A percentile compares a stretch with the other conserved stretches of the same genome.
Conservation (phyloP, 2,888 invertebrate species). For the Pseudococcus longispinus region DNA sequence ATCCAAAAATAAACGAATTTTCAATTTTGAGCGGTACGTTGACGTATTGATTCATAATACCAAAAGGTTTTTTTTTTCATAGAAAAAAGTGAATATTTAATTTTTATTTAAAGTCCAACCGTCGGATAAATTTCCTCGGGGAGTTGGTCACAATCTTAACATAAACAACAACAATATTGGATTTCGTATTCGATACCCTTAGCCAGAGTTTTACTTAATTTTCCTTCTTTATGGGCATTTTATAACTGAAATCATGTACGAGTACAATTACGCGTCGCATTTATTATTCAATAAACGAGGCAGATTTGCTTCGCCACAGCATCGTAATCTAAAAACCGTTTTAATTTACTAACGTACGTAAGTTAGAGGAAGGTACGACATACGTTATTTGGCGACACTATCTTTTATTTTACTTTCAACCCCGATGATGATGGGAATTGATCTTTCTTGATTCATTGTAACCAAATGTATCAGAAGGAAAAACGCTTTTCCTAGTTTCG, state of each 20-base stretch:
- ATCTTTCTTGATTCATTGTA: constrained; percentile 15
- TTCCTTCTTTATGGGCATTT: constrained; percentile 20
- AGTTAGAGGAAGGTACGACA: not conserved
- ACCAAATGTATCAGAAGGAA: constrained; percentile 4
- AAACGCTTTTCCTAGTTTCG: not conserved
- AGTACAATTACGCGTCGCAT: constrained; percentile 11
- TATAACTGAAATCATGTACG: constrained; percentile 5
- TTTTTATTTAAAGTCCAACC: not conserved
- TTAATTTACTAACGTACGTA: not conserved
- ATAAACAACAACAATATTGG: constrained; percentile 5
- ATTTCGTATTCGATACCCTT: not conserved
- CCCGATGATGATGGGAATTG: not conserved
- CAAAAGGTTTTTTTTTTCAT: not conserved
- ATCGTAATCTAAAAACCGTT: not conserved
- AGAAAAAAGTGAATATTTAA: not conserved
- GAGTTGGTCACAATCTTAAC: not conserved
- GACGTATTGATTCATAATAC: not conserved
- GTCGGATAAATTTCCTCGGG: not conserved
- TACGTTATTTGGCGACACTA: not conserved
- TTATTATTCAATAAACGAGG: constrained; percentile 23
- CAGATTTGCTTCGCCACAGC: not conserved
- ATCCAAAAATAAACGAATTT: not conserved
- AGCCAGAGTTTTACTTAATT: constrained; percentile 1
- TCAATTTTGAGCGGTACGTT: not conserved
- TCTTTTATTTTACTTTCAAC: not conserved